Percentiles rank a stretch among this genome's conserved stretches.
phyloP scores from a whole-genome alignment of 2,797 vertebrate species.

The Urocyon cinereoargenteus region DNA sequence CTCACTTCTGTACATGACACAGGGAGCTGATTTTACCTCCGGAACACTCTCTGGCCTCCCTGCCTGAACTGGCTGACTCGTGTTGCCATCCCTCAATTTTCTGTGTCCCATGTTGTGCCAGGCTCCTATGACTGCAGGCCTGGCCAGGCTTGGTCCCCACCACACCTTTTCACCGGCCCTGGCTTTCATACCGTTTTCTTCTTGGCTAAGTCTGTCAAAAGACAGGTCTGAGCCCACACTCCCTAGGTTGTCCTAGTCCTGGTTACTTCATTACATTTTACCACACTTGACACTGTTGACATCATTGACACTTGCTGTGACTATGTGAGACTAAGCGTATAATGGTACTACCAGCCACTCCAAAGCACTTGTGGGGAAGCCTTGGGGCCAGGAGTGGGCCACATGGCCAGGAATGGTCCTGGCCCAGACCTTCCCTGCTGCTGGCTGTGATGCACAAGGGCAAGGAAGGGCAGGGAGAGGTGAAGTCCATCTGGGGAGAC shows the following conservation, averaged over 20 bases:
- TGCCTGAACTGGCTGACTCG: fast-evolving
- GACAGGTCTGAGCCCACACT: not conserved
- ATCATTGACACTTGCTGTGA: not conserved
- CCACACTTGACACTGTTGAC: too few species aligned
- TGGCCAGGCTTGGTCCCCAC: not conserved
- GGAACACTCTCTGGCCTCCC: too few species aligned
- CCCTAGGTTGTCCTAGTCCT: not conserved
- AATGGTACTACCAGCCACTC: not conserved
- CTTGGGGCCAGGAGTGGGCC: not conserved
- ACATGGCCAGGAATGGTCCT: not conserved
- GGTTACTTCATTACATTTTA: not conserved
- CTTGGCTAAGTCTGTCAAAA: not conserved
- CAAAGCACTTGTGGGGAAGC: not conserved
- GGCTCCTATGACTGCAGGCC: too few species aligned
- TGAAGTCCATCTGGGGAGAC: not conserved
- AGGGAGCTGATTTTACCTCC: not conserved
- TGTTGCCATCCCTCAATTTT: not conserved
- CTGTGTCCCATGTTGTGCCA: not conserved
- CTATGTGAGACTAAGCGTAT: not conserved
- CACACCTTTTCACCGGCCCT: not conserved
- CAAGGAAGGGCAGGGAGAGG: not conserved
- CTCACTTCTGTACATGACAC: not conserved
- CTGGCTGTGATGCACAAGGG: not conserved
- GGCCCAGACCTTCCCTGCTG: not conserved
- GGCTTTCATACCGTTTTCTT: not conserved